Base-by-base conservation (phyloP, 2,888 invertebrate genomes). In the Ommatoiulus sabulosus region DNA sequence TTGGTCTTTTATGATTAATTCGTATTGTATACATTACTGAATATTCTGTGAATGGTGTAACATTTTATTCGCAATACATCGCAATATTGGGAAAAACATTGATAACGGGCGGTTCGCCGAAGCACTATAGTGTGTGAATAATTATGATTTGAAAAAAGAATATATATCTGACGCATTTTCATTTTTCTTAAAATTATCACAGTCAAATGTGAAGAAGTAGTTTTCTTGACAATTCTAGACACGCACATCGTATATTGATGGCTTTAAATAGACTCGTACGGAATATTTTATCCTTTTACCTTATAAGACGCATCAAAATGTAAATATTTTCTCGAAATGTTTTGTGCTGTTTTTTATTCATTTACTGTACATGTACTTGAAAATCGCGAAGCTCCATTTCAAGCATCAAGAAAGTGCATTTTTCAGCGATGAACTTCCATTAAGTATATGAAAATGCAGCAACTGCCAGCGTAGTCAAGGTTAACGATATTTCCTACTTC, bases 391-490 rank as follows among this genome's bases (percentile, higher is more conserved):
- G 24, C 24, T 20, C 20, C 8, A 1, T 72, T 24, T 72, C 72
- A 7, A n/a, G 72, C n/a, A 63, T 7, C 15, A 63, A 63, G 20
- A 63, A 63, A 63, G 20, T 20, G 20, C 20, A 5, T 24, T 72
- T 24, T 72, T 24, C 72, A 72, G 72, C 72, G n/a, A 63, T 63
- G 63, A 63, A n/a, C 6, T 63, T 7, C 63, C 72, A 72, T 72
- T 72, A 24, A 72, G 72, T 8, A 72, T 72, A 72, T 72, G 72
- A 72, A 72, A 72, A 24, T 8, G 7, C 24, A 72, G 24, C 72
- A 72, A 8, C 24, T 20, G 20, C 24, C 7, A 24, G 24, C 24
- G 72, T 24, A 24, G 72, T 8, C 72, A 72, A 72, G 24, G 72
- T 72, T 72, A 72, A 72, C 72, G 72, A 24, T 72, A 24, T 72